phyloP scores from a whole-genome alignment of 2,888 invertebrate species.

The Boloria euphrosyne region DNA sequence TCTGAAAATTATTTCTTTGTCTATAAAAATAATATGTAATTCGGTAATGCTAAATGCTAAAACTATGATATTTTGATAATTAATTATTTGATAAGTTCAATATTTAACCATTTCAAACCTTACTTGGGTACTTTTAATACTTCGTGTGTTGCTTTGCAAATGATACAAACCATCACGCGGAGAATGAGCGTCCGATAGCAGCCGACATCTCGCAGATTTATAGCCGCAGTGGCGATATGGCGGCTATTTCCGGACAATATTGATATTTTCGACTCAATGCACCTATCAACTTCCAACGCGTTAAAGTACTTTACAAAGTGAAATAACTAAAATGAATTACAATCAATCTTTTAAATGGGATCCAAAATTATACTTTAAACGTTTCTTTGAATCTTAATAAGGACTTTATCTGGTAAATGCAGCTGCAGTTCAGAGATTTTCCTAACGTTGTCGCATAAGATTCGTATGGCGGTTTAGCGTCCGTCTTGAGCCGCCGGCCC shows the following conservation, averaged over 20 bases:
- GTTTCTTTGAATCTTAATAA: constrained; percentile 41
- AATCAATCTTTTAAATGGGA: constrained; percentile 46
- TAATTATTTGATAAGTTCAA: not conserved
- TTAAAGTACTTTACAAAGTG: constrained; percentile 68
- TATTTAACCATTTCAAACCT: constrained; percentile 22
- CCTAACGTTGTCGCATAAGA: constrained; percentile 58
- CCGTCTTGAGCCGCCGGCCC: constrained; percentile 55
- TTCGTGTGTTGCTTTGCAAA: constrained; percentile 77
- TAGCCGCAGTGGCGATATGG: constrained; percentile 62
- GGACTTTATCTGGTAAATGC: constrained; percentile 41
- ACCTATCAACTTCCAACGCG: constrained; percentile 72
- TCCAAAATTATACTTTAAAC: constrained; percentile 37
- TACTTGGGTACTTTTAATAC: constrained; percentile 59
- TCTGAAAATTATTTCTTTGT: no score
- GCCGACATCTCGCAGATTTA: constrained; percentile 78
- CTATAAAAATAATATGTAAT: no score
- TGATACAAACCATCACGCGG: constrained; percentile 78
- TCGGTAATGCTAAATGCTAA: no score
- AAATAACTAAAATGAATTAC: constrained; percentile 57
- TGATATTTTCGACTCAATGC: constrained; percentile 71
- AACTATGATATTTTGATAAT: constrained; percentile 5
- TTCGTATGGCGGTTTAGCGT: constrained; percentile 44
- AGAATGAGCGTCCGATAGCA: constrained; percentile 73
- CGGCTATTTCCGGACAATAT: constrained; percentile 72
- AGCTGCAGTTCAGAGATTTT: constrained; percentile 54